Evolutionary conservation across 1,140 invertebrate species (phyloP).

Genomic region (Thaumatotibia leucotreta): DNA sequence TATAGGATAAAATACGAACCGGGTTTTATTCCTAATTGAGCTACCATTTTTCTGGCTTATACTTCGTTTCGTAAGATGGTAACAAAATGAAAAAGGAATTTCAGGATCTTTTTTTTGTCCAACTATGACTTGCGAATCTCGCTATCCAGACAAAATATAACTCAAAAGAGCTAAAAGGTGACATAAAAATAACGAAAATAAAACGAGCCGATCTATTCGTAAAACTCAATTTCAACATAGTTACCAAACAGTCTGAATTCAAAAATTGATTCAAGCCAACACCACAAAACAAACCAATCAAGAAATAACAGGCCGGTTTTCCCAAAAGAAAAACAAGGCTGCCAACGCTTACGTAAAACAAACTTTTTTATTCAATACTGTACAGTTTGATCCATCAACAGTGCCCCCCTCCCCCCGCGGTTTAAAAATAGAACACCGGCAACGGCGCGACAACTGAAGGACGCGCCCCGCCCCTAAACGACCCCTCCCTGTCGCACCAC

Average conservation of each 20-base stretch:
- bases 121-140: no score
- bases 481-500: conserved; percentile 26
- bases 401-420: conserved; percentile 23
- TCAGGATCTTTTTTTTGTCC: no score
- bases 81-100: no score
- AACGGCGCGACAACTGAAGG: conserved; percentile 59
- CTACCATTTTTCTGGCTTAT: no score
- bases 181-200: no score
- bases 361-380: conserved; percentile 10
- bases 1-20: no score
- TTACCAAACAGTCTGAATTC: not conserved
- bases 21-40: no score
- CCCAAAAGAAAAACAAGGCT: not conserved
- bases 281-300: not conserved
- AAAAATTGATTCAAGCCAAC: not conserved
- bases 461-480: conserved; percentile 37
- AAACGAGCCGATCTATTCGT: no score
- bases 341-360: conserved; percentile 1
- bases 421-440: conserved; percentile 49
- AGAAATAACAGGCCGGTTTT: not conserved
- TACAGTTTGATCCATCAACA: conserved; percentile 28
- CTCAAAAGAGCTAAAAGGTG: no score
- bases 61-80: no score
- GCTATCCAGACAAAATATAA: no score
- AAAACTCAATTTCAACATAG: no score